Evolutionary conservation across 2,113 vertebrate genomes (phyloP), one percentile per base, ranked within the genome.

Genomic region (Catharus minimus): DNA sequence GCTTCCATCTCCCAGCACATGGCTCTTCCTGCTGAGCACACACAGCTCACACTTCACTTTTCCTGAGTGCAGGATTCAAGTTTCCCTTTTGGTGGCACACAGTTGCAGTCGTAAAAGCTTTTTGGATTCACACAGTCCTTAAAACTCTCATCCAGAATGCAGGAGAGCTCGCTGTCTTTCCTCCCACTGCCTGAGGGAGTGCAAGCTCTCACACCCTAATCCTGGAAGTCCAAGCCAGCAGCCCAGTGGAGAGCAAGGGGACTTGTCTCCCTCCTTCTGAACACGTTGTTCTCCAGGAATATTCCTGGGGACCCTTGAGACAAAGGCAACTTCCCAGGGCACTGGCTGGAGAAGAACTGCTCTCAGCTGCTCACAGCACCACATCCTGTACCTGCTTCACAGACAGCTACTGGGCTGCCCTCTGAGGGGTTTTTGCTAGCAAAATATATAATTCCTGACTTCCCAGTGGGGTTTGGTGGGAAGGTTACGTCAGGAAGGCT

Each of bases 141-240:
- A 55, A 39, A 71, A 14, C 44, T 7, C 14, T 61, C 36, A 11
- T 15, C 10, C 27, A 61, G 55, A 18, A 14, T 60, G 28, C 11
- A 60, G 50, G 16, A 86, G 22, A 68, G 43, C 19, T 90, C 64
- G 13, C 5, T 72, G 50, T 0, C 0, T 28, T 82, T 82, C 30
- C 11, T 61, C 8, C 23, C 0, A 0, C 33, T 5, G 1, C 52
- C 26, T 2, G 4, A 55, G 39, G 24, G 15, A 30, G 53, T 0
- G 0, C 0, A 2, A 87, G 17, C 21, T 85, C 0, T 0, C 10
- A 38, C 8, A 7, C 7, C 20, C 22, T 8, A 4, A 33, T 22
- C 21, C 18, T 19, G 11, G 19, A 18, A 44, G 5, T 38, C 46
- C 13, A 57, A 32, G 24, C 30, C 33, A 66, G 43, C 23, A 90